Base-by-base conservation (phyloP, 1,140 invertebrate species). In the Tetraneura akinire region DNA sequence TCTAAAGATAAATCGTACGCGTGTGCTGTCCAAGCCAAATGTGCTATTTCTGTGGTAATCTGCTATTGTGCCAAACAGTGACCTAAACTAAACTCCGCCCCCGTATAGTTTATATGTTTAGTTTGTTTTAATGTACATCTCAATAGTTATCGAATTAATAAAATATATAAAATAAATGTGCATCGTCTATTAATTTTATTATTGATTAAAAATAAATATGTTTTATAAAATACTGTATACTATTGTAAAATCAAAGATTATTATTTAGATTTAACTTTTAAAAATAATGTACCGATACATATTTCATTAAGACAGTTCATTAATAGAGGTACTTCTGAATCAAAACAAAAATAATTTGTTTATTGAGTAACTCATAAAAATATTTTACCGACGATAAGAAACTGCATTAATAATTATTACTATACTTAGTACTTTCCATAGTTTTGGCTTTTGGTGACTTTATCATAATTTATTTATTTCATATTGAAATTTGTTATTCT, bases 1-100 rank as follows among this genome's bases (percentile, higher is more conserved):
- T 78, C 74, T 78, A 78, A 78, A 78, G 74, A 78, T 78, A 78
- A 78, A 78, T 78, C 55, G 74, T 37, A 60, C 37, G 53, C 53
- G 74, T 42, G 74, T 78, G 74, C 32, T 45, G 74, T 45, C 5
- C 74, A 60, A 62, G 74, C 74, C 74, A 78, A 78, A 78, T 78
- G 74, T 60, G 74, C 74, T 78, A 78, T 78, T 78, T 78, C 53
- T 62, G 53, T 78, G 74, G 55, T 45, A 29, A 47, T 78, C 74
- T 21, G 55, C 74, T 62, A 42, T 62, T 47, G 74, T 78, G 74
- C 74, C 74, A 78, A 78, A 78, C 55, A 26, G 53, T 78, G 74
- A 78, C 55, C 53, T 78, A 78, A 78, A 78, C 74, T 55, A 78
- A 57, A 78, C 74, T 57, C 74, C 74, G 74, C 53, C 53, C 74